Evolutionary conservation across 2,113 vertebrate genomes (phyloP).

Genomic region (Corvus moneduloides): DNA sequence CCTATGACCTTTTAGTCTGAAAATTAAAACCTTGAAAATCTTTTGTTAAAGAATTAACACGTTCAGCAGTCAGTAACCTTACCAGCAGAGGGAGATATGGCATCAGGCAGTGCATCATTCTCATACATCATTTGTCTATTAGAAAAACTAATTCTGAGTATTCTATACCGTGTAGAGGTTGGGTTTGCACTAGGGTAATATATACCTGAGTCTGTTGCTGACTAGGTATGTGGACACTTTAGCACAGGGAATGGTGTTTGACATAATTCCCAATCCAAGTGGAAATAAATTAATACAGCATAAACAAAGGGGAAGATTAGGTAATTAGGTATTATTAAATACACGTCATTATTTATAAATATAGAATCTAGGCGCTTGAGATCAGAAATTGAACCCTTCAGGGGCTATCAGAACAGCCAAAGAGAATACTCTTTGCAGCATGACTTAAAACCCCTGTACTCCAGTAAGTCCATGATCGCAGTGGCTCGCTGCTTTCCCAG

Average conservation of each 20-base stretch:
- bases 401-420: neutral
- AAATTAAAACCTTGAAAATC: neutral
- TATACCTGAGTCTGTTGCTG: neutral
- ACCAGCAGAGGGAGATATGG: slow-evolving; percentile 1
- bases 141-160: neutral
- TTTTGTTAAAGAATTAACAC: neutral
- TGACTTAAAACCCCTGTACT: neutral
- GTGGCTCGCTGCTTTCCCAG: neutral
- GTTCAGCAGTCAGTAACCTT: neutral
- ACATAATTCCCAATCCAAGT: neutral
- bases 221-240: neutral
- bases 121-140: neutral
- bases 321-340: neutral
- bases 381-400: neutral
- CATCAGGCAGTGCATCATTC: neutral
- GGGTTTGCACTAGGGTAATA: neutral
- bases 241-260: neutral
- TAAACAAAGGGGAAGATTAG: neutral
- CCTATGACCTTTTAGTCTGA: neutral
- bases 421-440: neutral
- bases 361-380: neutral
- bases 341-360: neutral
- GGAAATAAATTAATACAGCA: neutral
- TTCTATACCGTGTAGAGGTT: neutral
- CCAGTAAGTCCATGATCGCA: neutral